Conservation (phyloP, 1,140 invertebrate species). For the Drosophila tsacasi region DNA sequence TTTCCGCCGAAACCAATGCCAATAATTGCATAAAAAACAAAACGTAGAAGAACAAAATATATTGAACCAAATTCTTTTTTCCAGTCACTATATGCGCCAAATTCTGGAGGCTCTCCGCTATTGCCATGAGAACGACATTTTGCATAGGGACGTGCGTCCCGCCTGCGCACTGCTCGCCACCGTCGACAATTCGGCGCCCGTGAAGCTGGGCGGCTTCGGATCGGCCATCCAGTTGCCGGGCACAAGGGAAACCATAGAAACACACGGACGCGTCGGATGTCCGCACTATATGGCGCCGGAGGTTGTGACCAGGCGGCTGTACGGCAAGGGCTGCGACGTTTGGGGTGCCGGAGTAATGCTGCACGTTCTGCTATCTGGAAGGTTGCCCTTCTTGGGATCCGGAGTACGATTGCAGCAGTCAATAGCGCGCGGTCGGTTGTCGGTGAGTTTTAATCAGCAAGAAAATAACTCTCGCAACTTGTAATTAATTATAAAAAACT, state of each 20-base stretch:
- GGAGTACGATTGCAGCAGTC: slow-evolving; percentile 95
- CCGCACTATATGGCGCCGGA: slow-evolving; percentile 99
- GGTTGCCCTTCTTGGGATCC: slow-evolving; percentile 97
- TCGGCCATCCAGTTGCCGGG: slow-evolving; percentile 96
- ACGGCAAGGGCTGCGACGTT: slow-evolving; percentile 98
- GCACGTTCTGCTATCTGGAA: slow-evolving; percentile 96
- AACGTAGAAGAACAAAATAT: background rate
- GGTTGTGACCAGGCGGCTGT: slow-evolving; percentile 94
- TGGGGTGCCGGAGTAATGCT: slow-evolving; percentile 98
- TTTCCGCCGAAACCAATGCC: background rate
- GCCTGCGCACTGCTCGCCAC: slow-evolving; percentile 97
- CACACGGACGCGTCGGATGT: slow-evolving; percentile 94
- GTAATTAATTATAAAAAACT: background rate
- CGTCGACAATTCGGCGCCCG: slow-evolving; percentile 98
- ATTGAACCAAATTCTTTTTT: background rate
- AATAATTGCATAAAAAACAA: background rate
- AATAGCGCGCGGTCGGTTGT: slow-evolving; percentile 93
- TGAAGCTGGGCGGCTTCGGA: slow-evolving; percentile 99
- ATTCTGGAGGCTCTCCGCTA: slow-evolving; percentile 97
- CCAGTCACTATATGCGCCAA: slow-evolving; percentile 98
- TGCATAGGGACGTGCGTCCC: slow-evolving; percentile 97
- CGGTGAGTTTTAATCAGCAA: slow-evolving; percentile 87
- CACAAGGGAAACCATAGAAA: slow-evolving; percentile 90
- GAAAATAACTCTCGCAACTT: background rate
- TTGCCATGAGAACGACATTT: slow-evolving; percentile 98